phyloP scores from a whole-genome alignment of 2,888 invertebrate species.

The Bugula neritina region DNA sequence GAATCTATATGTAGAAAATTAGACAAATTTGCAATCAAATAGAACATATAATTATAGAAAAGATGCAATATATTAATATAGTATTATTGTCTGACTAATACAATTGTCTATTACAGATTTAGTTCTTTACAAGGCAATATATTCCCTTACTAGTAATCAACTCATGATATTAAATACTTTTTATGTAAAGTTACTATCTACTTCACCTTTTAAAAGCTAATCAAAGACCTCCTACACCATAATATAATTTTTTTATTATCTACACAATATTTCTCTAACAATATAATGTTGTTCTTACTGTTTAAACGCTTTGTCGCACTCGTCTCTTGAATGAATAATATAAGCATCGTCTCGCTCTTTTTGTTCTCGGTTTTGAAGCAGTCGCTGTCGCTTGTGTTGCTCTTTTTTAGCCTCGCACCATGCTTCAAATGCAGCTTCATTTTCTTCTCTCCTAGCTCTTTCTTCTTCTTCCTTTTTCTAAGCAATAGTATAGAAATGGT shows the following conservation, averaged over 20 bases:
- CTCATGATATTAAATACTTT: no score
- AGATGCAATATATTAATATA: background rate
- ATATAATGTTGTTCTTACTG: no score
- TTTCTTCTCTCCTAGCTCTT: conserved; percentile 36
- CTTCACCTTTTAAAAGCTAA: no score
- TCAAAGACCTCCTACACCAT: no score
- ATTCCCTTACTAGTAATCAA: no score
- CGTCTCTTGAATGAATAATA: conserved; percentile 37
- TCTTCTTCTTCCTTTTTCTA: conserved; percentile 36
- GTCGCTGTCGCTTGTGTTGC: conserved; percentile 40
- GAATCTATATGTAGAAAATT: no score
- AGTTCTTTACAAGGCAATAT: no score
- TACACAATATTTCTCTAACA: background rate
- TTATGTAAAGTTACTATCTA: no score
- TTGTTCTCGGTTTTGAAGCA: conserved; percentile 38
- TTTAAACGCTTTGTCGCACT: conserved; percentile 45
- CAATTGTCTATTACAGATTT: background rate
- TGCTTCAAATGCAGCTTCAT: conserved; percentile 39
- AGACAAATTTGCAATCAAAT: no score
- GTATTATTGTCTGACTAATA: background rate
- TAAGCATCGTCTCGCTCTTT: conserved; percentile 42
- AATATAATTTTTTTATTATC: no score
- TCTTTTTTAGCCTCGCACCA: conserved; percentile 42
- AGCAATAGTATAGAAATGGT: background rate
- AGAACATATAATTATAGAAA: no score